A percentile compares a stretch with the other conserved stretches of the same genome.
Evolutionary conservation across 2,113 vertebrate species (phyloP).

Genomic region (Gymnocephalus cernua): DNA sequence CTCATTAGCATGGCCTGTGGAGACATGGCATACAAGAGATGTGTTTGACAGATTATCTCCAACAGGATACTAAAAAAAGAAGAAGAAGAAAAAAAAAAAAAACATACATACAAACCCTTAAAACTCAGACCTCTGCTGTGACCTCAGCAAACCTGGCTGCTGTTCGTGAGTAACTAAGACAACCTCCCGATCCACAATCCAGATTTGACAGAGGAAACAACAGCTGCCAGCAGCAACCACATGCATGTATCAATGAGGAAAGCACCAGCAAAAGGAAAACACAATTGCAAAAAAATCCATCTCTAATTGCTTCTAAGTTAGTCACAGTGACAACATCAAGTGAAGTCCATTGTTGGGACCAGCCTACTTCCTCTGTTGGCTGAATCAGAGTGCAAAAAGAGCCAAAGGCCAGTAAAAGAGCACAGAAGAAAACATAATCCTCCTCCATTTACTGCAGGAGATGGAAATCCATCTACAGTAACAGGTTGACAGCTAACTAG

Average conservation of each 20-base stretch:
- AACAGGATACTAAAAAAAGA: constrained; percentile 26
- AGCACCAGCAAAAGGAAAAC: constrained; percentile 42
- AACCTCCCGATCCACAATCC: constrained; percentile 60
- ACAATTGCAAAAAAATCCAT: constrained; percentile 56
- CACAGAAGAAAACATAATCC: constrained; percentile 44
- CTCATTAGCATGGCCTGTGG: constrained; percentile 96
- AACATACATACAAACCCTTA: constrained; percentile 2
- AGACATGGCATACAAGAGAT: constrained; percentile 40
- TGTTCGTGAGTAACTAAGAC: constrained; percentile 59
- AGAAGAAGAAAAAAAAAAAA: constrained; percentile 7
- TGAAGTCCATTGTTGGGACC: constrained; percentile 41
- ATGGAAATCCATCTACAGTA: constrained; percentile 68
- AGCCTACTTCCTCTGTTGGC: constrained; percentile 54
- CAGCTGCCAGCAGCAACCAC: constrained; percentile 62
- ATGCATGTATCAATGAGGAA: constrained; percentile 69
- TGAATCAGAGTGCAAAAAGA: constrained; percentile 32
- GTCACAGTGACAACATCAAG: constrained; percentile 32
- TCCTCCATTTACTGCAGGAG: constrained; percentile 53
- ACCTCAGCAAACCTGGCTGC: constrained; percentile 55
- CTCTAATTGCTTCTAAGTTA: constrained; percentile 46
- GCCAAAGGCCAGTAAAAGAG: constrained; percentile 26
- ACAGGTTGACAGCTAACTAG: constrained; percentile 54
- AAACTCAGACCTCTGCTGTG: constrained; percentile 29
- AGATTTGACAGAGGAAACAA: constrained; percentile 70
- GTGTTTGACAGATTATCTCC: constrained; percentile 36